Conservation (phyloP, 1,140 invertebrate genomes). For the Hetaerina americana region DNA sequence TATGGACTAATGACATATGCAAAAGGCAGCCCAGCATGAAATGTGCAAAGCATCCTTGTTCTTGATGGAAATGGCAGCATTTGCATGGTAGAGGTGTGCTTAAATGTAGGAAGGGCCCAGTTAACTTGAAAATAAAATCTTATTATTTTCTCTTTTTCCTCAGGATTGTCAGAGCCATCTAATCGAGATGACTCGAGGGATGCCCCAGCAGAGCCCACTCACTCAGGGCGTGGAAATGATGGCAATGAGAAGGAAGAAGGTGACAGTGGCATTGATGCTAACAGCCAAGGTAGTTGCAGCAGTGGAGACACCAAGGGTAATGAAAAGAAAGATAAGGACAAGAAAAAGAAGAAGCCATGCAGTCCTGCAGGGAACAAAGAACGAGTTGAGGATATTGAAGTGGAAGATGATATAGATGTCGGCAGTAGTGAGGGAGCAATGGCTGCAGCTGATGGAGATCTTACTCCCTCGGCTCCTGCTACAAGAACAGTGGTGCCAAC, state of each 20-base stretch:
- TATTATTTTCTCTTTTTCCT: too few species aligned
- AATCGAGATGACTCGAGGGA: background rate
- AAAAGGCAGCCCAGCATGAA: too few species aligned
- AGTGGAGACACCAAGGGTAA: constrained; percentile 55
- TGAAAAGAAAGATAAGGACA: constrained; percentile 58
- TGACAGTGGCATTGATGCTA: constrained; percentile 75
- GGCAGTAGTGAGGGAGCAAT: constrained; percentile 10
- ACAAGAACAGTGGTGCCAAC: constrained; percentile 8
- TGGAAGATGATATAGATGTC: constrained; percentile 13
- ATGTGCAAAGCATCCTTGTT: too few species aligned
- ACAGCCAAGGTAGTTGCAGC: constrained; percentile 70
- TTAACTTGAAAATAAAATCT: too few species aligned
- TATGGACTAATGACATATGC: too few species aligned
- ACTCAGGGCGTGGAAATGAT: constrained; percentile 15
- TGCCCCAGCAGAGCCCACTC: background rate
- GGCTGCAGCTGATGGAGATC: background rate
- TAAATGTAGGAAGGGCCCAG: too few species aligned
- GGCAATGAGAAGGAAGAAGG: constrained; percentile 57
- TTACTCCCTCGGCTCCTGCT: constrained; percentile 7
- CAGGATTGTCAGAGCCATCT: too few species aligned
- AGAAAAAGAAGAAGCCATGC: constrained; percentile 51
- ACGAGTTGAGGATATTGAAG: constrained; percentile 13
- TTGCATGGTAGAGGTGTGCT: too few species aligned
- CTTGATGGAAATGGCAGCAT: too few species aligned
- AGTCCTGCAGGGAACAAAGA: background rate